phyloP scores from a whole-genome alignment of 2,113 vertebrate species.

The Carassius auratus region DNA sequence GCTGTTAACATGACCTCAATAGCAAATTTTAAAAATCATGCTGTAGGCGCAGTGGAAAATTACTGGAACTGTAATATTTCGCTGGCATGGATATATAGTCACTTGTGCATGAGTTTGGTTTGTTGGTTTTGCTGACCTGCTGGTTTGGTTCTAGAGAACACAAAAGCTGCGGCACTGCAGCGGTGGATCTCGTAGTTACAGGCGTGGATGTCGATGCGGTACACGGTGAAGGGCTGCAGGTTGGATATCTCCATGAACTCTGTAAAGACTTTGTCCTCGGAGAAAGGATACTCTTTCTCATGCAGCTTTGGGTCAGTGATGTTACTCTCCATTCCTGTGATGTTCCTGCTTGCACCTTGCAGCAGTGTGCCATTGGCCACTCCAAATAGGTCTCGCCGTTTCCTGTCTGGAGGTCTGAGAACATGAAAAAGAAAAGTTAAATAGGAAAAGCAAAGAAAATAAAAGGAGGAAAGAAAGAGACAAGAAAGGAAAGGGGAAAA shows the following conservation, averaged over 20 bases:
- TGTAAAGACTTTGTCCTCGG: slow-evolving; percentile 78
- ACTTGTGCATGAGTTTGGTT: neutral
- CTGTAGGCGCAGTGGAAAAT: neutral
- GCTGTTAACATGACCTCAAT: neutral
- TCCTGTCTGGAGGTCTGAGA: slow-evolving; percentile 82
- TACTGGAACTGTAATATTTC: neutral
- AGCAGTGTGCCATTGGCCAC: slow-evolving; percentile 81
- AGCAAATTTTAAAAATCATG: neutral
- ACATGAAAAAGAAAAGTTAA: slow-evolving; percentile 35
- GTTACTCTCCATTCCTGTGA: slow-evolving; percentile 72
- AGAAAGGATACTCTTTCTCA: slow-evolving; percentile 85
- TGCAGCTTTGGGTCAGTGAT: slow-evolving; percentile 78
- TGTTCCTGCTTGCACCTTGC: slow-evolving; percentile 71
- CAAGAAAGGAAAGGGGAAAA: neutral
- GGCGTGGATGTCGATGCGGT: slow-evolving; percentile 95
- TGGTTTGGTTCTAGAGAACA: slow-evolving; percentile 94
- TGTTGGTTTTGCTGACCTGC: slow-evolving; percentile 79
- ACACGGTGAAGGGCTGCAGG: slow-evolving; percentile 90
- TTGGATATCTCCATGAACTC: slow-evolving; percentile 87
- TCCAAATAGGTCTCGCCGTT: slow-evolving; percentile 84
- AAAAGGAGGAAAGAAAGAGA: neutral
- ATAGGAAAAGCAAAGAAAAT: neutral
- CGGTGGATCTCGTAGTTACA: slow-evolving; percentile 91
- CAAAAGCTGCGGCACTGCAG: slow-evolving; percentile 92
- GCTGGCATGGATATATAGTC: neutral